Base-by-base conservation (phyloP, 2,113 vertebrate species). In the Pterocles gutturalis region DNA sequence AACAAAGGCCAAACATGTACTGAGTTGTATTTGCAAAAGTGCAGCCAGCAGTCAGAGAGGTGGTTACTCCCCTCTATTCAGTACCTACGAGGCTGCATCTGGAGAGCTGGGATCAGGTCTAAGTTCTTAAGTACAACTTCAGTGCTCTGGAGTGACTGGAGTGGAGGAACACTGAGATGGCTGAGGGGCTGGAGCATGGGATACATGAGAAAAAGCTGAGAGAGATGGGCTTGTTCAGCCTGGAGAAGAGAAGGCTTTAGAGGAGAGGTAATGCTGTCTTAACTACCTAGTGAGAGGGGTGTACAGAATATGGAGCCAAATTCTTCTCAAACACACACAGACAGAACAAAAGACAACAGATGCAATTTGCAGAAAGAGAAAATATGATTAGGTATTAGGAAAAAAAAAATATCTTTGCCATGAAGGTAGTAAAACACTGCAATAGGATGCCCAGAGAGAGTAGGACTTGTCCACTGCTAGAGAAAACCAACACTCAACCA, bases 101-200 rank as follows among this genome's bases (percentile, higher is more conserved):
- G 53, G 62, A 82, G 48, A 72, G 38, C 51, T 14, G 24, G 0
- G 6, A 45, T 70, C 61, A 67, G 13, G 25, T 75, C 24, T 51
- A 57, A 64, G 69, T 34, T 89, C 69, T 73, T 24, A 41, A 45
- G 22, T 3, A 12, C 57, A 89, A 31, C 46, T 6, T 33, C 13
- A 29, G 5, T 34, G 36, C 11, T 41, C 18, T 16, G 13, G 19
- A 87, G 17, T 18, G 14, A 33, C 31, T 29, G 9, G 51, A 85
- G 7, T 9, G 34, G 17, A 67, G 4, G 17, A 57, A 7, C 43
- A n/a, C 17, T 7, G 19, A 62, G 36, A 33, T 13, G 14, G n/a
- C 0, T 79, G 38, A 49, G 28, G 29, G 57, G 34, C 26, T 83
- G 57, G 13, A 62, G 12, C 8, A 26, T 0, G 2, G 0, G 8